Evolutionary conservation across 64 coral and sea anemone species (phyloP).

Genomic region (Pocillopora damicornis): DNA sequence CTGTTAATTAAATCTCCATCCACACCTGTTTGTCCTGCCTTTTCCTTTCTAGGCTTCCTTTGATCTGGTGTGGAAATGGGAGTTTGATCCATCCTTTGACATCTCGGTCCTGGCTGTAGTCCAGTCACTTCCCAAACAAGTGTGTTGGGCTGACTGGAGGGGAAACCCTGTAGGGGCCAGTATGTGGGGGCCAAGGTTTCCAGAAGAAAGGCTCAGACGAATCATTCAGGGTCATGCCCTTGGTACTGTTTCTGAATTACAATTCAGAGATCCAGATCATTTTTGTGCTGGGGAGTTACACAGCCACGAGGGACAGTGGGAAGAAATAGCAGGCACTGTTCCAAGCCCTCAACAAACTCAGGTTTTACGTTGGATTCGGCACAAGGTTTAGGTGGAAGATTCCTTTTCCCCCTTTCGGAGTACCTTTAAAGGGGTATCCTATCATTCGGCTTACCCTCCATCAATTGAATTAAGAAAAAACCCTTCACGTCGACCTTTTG

Average conservation of each 20-base stretch:
- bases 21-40: not conserved
- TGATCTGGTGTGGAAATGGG: conserved; percentile 5
- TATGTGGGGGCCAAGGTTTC: not conserved
- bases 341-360: too few relatives aligned
- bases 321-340: too few relatives aligned
- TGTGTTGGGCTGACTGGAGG: not conserved
- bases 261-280: conserved; percentile 23
- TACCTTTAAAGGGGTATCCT: too few relatives aligned
- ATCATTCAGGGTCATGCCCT: conserved; percentile 19
- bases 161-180: not conserved
- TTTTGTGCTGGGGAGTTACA: not conserved
- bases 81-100: not conserved
- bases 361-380: too few relatives aligned
- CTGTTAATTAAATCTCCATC: not conserved
- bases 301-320: too few relatives aligned
- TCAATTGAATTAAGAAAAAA: too few relatives aligned
- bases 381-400: too few relatives aligned
- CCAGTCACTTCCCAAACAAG: not conserved
- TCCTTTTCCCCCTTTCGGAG: too few relatives aligned
- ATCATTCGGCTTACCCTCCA: too few relatives aligned
- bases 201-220: not conserved
- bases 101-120: not conserved
- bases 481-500: too few relatives aligned
- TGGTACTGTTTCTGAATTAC: conserved; percentile 13
- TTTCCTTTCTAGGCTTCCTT: not conserved